phyloP scores from a whole-genome alignment of 2,888 invertebrate genomes.

The Hypolimnas misippus region DNA sequence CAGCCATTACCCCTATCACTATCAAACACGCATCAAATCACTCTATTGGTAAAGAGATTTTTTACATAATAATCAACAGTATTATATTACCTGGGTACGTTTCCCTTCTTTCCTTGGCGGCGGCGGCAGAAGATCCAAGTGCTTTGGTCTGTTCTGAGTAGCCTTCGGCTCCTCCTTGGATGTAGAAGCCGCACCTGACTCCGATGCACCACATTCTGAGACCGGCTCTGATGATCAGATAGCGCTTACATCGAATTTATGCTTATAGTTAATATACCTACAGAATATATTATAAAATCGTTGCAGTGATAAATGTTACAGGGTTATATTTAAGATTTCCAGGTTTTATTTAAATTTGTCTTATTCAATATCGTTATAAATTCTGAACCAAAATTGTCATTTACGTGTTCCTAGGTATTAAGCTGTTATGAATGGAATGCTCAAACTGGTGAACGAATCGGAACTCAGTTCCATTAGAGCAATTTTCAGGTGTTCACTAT shows the following conservation, averaged over 20 bases:
- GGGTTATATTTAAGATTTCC: neutral
- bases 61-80: neutral
- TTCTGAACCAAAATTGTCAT: too few species aligned
- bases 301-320: neutral
- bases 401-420: too few species aligned
- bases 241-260: slow-evolving; percentile 25
- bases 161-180: slow-evolving; percentile 63
- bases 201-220: slow-evolving; percentile 71
- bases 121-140: slow-evolving; percentile 77
- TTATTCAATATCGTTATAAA: neutral
- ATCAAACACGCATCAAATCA: too few species aligned
- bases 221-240: slow-evolving; percentile 47
- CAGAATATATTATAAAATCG: neutral
- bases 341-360: neutral
- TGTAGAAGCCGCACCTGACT: slow-evolving; percentile 61
- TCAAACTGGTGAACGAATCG: too few species aligned
- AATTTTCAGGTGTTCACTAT: too few species aligned
- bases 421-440: too few species aligned
- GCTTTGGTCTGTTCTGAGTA: slow-evolving; percentile 62
- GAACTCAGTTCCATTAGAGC: too few species aligned
- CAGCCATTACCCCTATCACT: too few species aligned
- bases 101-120: slow-evolving; percentile 72
- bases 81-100: slow-evolving; percentile 58
- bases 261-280: neutral
- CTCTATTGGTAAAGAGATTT: too few species aligned